Percentiles rank a stretch among this genome's conserved stretches.
These are phyloP conservation scores for Tapera naevia DNA, from an alignment of 2,797 vertebrate genomes.

Conservation along the genomic window DNA sequence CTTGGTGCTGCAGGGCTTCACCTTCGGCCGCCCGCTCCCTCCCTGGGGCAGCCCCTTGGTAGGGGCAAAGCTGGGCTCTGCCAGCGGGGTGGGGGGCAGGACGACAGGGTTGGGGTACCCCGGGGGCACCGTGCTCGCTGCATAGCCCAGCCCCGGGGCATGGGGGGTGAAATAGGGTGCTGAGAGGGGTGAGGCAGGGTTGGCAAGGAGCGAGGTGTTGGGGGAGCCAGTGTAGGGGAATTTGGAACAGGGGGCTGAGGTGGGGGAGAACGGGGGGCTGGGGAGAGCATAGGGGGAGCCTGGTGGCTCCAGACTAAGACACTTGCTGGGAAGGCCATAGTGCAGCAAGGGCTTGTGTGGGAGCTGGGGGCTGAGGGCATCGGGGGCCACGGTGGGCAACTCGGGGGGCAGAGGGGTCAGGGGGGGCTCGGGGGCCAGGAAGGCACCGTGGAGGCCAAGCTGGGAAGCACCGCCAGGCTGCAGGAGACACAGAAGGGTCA, in stretches of 20 bases:
- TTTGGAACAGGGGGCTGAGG: slow-evolving; percentile 72
- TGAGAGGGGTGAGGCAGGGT: slow-evolving; percentile 70
- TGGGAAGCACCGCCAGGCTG: slow-evolving; percentile 61
- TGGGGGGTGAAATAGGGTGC: slow-evolving; percentile 35
- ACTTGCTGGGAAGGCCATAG: slow-evolving; percentile 71
- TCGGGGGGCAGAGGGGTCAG: background rate
- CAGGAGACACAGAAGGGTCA: slow-evolving; percentile 14
- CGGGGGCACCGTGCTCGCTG: background rate
- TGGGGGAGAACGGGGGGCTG: slow-evolving; percentile 63
- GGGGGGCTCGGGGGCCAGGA: slow-evolving; percentile 66
- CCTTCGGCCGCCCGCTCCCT: slow-evolving; percentile 67
- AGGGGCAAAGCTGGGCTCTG: slow-evolving; percentile 72
- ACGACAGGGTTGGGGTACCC: slow-evolving; percentile 45
- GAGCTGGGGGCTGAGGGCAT: slow-evolving; percentile 61
- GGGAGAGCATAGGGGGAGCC: slow-evolving; percentile 51
- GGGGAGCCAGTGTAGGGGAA: slow-evolving; percentile 73
- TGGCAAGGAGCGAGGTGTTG: slow-evolving; percentile 73
- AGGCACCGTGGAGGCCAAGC: slow-evolving; percentile 37
- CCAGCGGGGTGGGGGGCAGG: slow-evolving; percentile 14
- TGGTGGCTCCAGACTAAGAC: slow-evolving; percentile 67
- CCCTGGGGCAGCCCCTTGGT: slow-evolving; percentile 59
- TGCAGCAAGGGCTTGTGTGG: slow-evolving; percentile 76
- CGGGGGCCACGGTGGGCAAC: background rate
- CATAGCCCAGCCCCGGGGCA: slow-evolving; percentile 16
- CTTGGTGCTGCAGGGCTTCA: slow-evolving; percentile 69